Evolutionary conservation across 1,140 invertebrate genomes (phyloP).

Genomic region (Apolygus lucorum): DNA sequence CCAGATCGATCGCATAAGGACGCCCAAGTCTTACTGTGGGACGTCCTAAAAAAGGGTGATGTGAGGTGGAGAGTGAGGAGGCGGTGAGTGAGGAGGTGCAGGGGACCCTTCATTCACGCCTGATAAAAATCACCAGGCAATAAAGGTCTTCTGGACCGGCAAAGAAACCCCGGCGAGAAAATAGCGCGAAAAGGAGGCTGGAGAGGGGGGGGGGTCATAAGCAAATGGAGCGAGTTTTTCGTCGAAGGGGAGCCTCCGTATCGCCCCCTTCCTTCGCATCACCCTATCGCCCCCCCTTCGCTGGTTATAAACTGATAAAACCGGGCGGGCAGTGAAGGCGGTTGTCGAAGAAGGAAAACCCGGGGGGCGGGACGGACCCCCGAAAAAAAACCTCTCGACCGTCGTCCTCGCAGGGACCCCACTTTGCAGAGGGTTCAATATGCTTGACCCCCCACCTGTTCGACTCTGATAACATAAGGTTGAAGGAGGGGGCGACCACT

Average conservation of each 20-base stretch:
- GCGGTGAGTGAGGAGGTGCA: not conserved
- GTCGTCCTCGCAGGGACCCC: not conserved
- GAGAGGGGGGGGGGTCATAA: not conserved
- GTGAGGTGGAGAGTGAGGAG: too few species aligned
- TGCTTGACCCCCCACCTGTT: slow-evolving; percentile 23
- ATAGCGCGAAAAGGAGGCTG: too few species aligned
- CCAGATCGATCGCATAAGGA: too few species aligned
- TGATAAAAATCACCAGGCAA: slow-evolving; percentile 1
- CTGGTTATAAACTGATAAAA: slow-evolving; percentile 21
- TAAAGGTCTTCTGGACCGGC: not conserved
- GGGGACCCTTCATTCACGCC: not conserved
- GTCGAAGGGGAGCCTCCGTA: too few species aligned
- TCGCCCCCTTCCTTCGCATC: not conserved
- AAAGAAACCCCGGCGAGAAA: not conserved
- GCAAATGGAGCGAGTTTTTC: slow-evolving; percentile 20
- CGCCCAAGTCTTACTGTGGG: too few species aligned
- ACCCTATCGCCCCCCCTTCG: not conserved
- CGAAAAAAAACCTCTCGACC: slow-evolving; percentile 8
- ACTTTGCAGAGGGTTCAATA: slow-evolving; percentile 19
- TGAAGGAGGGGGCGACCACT: too few species aligned
- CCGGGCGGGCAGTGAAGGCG: not conserved
- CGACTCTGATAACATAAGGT: slow-evolving; percentile 20
- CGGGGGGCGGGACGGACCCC: not conserved
- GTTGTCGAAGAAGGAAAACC: not conserved
- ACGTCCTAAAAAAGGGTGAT: too few species aligned